These are phyloP conservation scores for Enoplosus armatus DNA, from an alignment of 2,797 vertebrate species.

Conservation along the genomic window DNA sequence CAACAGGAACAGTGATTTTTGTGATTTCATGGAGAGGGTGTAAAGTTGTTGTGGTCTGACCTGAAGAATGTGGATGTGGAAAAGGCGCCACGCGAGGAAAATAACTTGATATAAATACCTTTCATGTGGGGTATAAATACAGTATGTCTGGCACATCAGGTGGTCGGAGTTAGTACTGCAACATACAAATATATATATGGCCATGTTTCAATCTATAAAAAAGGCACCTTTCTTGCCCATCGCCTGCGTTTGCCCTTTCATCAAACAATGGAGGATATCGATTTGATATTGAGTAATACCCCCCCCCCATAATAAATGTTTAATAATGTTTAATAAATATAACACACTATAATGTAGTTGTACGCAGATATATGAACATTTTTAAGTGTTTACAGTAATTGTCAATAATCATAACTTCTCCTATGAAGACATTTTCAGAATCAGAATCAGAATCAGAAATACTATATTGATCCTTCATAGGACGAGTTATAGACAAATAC, in stretches of 20 bases:
- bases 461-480: too few species aligned
- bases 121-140: background rate
- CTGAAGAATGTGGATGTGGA: background rate
- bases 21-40: constrained; percentile 5
- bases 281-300: background rate
- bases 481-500: background rate
- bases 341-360: background rate
- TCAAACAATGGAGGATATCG: background rate
- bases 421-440: too few species aligned
- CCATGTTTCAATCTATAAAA: background rate
- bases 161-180: background rate
- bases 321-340: too few species aligned
- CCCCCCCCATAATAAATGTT: too few species aligned
- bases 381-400: background rate
- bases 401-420: background rate
- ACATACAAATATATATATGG: background rate
- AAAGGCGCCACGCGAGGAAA: background rate
- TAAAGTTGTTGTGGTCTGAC: background rate
- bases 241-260: background rate
- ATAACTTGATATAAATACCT: background rate
- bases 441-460: too few species aligned
- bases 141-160: background rate
- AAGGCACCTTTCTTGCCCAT: background rate
- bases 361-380: background rate
- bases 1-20: constrained; percentile 25